A percentile compares a stretch with the other conserved stretches of the same genome.
Conservation (phyloP, 2,113 vertebrate species). For the Cebidichthys violaceus region DNA sequence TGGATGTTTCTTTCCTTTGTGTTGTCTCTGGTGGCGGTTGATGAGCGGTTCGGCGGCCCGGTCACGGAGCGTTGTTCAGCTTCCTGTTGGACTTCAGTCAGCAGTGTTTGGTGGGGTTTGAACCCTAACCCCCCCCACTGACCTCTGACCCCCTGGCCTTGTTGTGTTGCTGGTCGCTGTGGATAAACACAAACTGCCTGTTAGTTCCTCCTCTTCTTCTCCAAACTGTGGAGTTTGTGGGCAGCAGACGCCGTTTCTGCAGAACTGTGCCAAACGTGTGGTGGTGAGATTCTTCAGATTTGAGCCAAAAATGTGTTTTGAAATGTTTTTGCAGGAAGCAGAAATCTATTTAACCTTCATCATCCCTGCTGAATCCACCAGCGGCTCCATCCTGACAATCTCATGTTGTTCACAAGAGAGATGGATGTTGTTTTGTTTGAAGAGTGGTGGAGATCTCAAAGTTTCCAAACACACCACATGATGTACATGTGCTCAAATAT, state of each 20-base stretch:
- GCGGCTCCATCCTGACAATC: not conserved
- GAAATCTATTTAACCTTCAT: constrained; percentile 19
- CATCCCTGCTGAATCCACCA: not conserved
- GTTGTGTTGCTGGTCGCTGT: constrained; percentile 22
- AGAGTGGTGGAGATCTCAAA: not conserved
- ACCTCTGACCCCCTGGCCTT: constrained; percentile 13
- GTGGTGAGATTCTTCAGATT: not conserved
- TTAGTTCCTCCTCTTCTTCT: constrained; percentile 27
- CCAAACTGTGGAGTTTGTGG: not conserved
- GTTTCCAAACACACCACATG: not conserved
- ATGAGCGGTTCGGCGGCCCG: constrained; percentile 18
- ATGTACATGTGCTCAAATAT: too few relatives aligned
- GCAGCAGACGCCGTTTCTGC: constrained; percentile 10
- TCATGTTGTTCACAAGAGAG: not conserved
- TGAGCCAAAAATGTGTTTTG: constrained; percentile 10
- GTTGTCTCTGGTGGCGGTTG: not conserved
- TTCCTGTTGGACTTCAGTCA: constrained; percentile 40
- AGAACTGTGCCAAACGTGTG: not conserved
- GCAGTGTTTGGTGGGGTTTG: constrained; percentile 1
- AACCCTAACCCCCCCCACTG: not conserved
- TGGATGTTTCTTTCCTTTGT: not conserved
- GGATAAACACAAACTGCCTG: constrained; percentile 30
- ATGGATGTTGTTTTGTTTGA: not conserved
- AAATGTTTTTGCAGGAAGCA: constrained; percentile 28
- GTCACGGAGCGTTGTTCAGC: constrained; percentile 32